phyloP scores from a whole-genome alignment of 2,888 invertebrate species.

The Ophion costatus region DNA sequence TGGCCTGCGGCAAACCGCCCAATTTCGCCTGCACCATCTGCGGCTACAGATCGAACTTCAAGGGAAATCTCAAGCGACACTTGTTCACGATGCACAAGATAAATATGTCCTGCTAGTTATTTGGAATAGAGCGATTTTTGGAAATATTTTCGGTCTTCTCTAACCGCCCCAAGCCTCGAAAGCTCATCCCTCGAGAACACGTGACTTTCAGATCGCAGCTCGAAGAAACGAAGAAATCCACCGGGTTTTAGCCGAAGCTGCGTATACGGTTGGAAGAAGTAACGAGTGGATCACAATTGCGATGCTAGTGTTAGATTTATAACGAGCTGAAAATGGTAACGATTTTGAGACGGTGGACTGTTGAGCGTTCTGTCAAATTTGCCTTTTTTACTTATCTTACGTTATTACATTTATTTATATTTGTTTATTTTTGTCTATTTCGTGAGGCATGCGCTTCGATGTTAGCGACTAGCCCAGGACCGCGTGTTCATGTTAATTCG shows the following conservation, averaged over 20 bases:
- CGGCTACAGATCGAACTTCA: slow-evolving; percentile 77
- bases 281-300: neutral
- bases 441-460: slow-evolving; percentile 79
- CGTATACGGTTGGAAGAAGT: neutral
- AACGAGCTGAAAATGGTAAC: neutral
- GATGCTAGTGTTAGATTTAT: neutral
- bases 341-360: neutral
- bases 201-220: neutral
- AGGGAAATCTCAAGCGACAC: slow-evolving; percentile 79
- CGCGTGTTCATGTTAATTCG: slow-evolving; percentile 65
- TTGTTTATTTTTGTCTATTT: slow-evolving; percentile 47
- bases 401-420: slow-evolving; percentile 17
- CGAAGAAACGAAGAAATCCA: neutral
- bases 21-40: slow-evolving; percentile 75
- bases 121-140: slow-evolving; percentile 18
- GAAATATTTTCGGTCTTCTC: neutral
- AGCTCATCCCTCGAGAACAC: neutral
- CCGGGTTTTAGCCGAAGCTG: neutral
- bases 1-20: slow-evolving; percentile 79
- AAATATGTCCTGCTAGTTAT: slow-evolving; percentile 58
- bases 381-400: neutral
- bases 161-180: neutral
- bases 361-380: slow-evolving; percentile 4
- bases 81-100: slow-evolving; percentile 71
- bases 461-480: slow-evolving; percentile 70